Evolutionary conservation across 1,140 invertebrate genomes (phyloP).

Genomic region (Anastrepha ludens): DNA sequence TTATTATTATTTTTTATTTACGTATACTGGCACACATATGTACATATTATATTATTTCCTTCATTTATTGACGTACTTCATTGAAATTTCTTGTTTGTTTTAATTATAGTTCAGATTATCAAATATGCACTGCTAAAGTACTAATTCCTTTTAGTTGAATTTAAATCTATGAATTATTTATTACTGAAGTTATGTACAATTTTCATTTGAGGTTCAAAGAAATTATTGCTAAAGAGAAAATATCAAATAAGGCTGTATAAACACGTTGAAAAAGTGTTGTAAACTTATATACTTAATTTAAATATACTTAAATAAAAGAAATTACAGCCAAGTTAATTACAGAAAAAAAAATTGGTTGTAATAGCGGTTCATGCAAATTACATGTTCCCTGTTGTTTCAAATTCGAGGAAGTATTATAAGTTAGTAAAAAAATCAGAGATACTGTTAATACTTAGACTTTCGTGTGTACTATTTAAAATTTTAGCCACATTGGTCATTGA

Average conservation of each 20-base stretch:
- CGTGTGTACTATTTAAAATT: no score
- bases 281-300: conserved; percentile 1
- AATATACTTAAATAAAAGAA: conserved; percentile 33
- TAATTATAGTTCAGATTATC: background rate
- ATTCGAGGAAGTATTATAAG: no score
- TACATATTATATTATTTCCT: background rate
- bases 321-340: conserved; percentile 60
- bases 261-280: conserved; percentile 32
- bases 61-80: background rate
- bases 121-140: background rate
- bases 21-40: background rate
- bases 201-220: conserved; percentile 4
- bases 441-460: no score
- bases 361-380: background rate
- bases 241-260: conserved; percentile 32
- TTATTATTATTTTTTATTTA: conserved; percentile 11
- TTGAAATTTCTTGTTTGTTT: background rate
- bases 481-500: no score
- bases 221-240: background rate
- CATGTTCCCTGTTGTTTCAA: no score
- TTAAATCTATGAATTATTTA: background rate
- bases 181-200: background rate
- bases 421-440: no score
- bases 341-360: background rate
- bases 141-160: conserved; percentile 12